phyloP scores from a whole-genome alignment of 2,797 vertebrate genomes.

The Alauda arvensis region DNA sequence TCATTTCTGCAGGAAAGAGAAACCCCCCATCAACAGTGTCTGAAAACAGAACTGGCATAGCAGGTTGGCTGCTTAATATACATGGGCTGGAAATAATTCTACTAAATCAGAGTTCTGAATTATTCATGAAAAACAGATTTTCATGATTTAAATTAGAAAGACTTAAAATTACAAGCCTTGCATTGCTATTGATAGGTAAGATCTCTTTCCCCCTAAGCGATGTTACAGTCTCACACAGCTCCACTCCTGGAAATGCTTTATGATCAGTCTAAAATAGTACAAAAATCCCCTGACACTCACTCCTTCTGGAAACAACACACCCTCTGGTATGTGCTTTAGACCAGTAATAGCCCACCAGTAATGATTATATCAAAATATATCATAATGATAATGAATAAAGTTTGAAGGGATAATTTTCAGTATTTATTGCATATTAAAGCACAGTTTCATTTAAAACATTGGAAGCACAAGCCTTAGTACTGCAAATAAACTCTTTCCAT shows the following conservation, averaged over 20 bases:
- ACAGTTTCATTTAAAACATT: conserved; percentile 6
- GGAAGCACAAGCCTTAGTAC: neutral
- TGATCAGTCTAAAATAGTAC: neutral
- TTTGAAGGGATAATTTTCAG: neutral
- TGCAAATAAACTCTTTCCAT: neutral
- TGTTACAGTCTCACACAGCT: neutral
- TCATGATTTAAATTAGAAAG: conserved; percentile 53
- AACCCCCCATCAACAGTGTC: conserved; percentile 23
- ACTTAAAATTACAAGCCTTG: conserved; percentile 33
- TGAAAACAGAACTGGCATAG: conserved; percentile 28
- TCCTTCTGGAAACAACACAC: conserved; percentile 5
- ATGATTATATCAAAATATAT: neutral
- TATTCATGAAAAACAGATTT: conserved; percentile 53
- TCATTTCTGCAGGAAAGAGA: conserved; percentile 35
- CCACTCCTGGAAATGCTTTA: conserved; percentile 30
- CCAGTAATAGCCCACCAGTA: neutral
- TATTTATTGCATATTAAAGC: neutral
- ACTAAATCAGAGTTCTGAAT: conserved; percentile 46
- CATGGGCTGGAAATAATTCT: conserved; percentile 48
- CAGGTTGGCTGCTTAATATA: conserved; percentile 52
- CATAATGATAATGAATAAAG: neutral
- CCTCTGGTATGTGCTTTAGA: neutral
- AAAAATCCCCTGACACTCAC: neutral
- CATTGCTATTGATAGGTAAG: conserved; percentile 30
- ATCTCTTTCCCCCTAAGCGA: neutral